Base-by-base conservation (phyloP, 2,113 vertebrate species). In the Cynocephalus volans region DNA sequence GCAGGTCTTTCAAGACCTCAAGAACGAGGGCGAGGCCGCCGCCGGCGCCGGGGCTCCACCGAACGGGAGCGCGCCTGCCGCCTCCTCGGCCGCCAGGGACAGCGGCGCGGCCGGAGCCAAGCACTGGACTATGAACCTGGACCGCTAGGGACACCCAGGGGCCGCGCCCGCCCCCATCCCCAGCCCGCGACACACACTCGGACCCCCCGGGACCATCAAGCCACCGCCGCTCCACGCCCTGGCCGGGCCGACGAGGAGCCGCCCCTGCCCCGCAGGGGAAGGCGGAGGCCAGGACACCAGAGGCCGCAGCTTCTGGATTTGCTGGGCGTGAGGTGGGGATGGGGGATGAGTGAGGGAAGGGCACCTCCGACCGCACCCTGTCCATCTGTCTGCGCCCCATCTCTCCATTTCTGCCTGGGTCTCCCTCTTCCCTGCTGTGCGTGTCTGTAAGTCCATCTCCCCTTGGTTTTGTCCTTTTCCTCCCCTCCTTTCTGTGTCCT, bases 1-100 rank as follows among this genome's bases (percentile, higher is more conserved):
- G 81, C 99, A 99, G 99, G 99, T 99, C 97, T 99, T 99, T 98
- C 99, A 99, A 98, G 99, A 99, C 98, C 99, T 99, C 96, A 99
- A 99, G 98, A 99, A 99, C 96, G 99, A 99, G 92, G 99, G 99
- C 64, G 99, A 99, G 77, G 97, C 96, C 69, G 98, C 97, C 82
- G 98, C 97, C 18, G 56, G 83, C 92, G 88, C 88, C 79, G 98
- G 97, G 96, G 98, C 97, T 65, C 96, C 97, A 26, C 65, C 96
- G 62, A 76, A 76, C 80, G 98, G 93, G 72, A 89, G 91, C 28
- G 89, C 95, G 24, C 79, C 95, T 36, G 48, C 92, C 33, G 60
- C 97, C 56, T 45, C 97, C 77, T 95, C 97, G n/a, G 92, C 96
- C 84, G 96, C 94, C 90, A 98, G 97, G 97, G 99, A 99, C 83